Evolutionary conservation across 1,140 invertebrate species (phyloP), one percentile per base, ranked within the genome.

Genomic region (Lycorma delicatula): DNA sequence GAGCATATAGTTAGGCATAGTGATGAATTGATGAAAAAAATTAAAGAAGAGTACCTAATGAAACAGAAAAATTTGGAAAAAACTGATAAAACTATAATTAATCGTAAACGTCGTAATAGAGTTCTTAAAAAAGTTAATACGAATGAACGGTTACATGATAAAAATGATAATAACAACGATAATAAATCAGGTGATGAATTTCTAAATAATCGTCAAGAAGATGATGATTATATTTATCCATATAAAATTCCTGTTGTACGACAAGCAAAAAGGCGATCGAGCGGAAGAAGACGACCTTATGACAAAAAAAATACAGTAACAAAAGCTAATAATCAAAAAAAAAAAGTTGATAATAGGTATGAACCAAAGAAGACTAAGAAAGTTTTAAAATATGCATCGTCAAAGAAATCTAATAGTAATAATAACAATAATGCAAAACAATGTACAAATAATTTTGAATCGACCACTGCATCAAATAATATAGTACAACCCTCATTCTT

Each of bases 1-100:
- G 75, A 74, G 0, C 76, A 78, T 29, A 76, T 77, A 29, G 75
- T 78, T 20, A 75, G 75, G 58, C 76, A 78, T 62, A 77, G 75
- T 3, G 75, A 77, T 57, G 68, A 72, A 29, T 71, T 76, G 67
- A 44, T n/a, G n/a, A n/a, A n/a, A n/a, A 44, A 18, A 20, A 22
- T 16, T 3, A 13, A 18, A 16, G 41, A 1, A 22, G 38, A 12
- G n/a, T 12, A n/a, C 31, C 9, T 34, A 12, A 41, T 20, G 38
- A 44, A 5, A 41, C 16, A 16, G 13, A 20, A 1, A 44, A 44
- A 44, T 16, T 3, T 11, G 41, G n/a, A n/a, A n/a, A n/a, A n/a
- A 1, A 13, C 41, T 22, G 41, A 7, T 38, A 2, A 7, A 38
- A 18, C 2, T 41, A 20, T 41, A 20, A 5, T 20, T 12, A 11